Evolutionary conservation across 1,140 invertebrate species (phyloP), one percentile per base, ranked within the genome.

Genomic region (Drosophila arizonae): DNA sequence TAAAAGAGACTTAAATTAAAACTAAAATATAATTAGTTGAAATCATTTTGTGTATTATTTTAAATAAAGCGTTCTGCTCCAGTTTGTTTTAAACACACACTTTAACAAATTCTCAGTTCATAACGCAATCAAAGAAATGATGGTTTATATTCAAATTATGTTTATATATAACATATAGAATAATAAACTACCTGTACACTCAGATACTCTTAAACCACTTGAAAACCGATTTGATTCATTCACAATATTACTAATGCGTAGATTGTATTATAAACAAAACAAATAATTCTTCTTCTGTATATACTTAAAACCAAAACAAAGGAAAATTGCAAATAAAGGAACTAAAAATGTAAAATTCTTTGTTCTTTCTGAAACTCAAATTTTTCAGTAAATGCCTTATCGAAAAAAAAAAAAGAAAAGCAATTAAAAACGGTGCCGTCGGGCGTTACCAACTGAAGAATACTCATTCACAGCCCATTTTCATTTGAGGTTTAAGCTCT

Each of bases 271-370:
- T 73, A 50, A 36, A 28, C 24, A 39, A 45, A 50, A 36, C 30
- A 43, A 39, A 45, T 55, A 11, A 57, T 41, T 58, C 51, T 41
- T 58, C 51, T 48, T 72, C 26, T 80, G 78, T 80, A 80, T 57
- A 80, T 80, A 80, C 56, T 52, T 57, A 10, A 43, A 57, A n/a
- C 6, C 52, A 55, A 55, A 33, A 21, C 2, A 30, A 60, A 58
- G 4, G n/a, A 41, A 13, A 15, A 56, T 30, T 5, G 4, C 17
- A 6, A 30, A 30, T 30, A 21, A 21, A 17, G 39, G 17, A 17
- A 17, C 17, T 17, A 56, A 56, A 54, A n/a, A 54, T 26, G 11
- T 51, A 6, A 48, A 48, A 11, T 24, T 24, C 5, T 4, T 24
- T 48, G 17, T 17, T 17, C 1, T 17, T 17, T 17, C 1, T 17